phyloP scores from a whole-genome alignment of 92 coral and sea anemone species.

The Porites rus region DNA sequence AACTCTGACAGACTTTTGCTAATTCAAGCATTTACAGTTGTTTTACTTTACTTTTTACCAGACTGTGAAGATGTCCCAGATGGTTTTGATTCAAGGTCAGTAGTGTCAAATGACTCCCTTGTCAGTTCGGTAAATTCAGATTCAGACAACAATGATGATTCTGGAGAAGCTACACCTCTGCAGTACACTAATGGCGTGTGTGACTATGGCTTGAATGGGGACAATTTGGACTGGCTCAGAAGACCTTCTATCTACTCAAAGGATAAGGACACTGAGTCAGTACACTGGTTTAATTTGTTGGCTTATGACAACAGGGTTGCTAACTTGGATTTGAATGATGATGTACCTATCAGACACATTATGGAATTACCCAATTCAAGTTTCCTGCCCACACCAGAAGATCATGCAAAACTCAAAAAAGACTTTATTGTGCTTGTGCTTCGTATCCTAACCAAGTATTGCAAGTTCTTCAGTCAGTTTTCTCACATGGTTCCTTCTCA shows the following conservation, averaged over 20 bases:
- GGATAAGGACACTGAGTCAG: conserved; percentile 45
- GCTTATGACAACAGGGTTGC: conserved; percentile 46
- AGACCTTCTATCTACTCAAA: conserved; percentile 51
- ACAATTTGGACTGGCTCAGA: conserved; percentile 46
- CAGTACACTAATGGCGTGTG: conserved; percentile 14
- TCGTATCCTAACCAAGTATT: conserved; percentile 37
- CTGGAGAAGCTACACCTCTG: conserved; percentile 18
- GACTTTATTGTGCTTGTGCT: conserved; percentile 46
- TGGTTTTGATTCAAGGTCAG: conserved; percentile 6
- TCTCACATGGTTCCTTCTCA: conserved; percentile 31
- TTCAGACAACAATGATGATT: conserved; percentile 27
- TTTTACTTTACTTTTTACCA: neutral
- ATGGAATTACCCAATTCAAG: conserved; percentile 48
- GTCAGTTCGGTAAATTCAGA: conserved; percentile 22
- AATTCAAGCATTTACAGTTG: neutral
- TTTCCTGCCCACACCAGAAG: conserved; percentile 56
- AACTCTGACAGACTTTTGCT: neutral
- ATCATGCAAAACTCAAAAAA: conserved; percentile 40
- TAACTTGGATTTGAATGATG: conserved; percentile 19
- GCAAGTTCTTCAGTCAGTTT: conserved; percentile 51
- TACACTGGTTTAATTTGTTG: conserved; percentile 54
- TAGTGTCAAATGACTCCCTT: conserved; percentile 26
- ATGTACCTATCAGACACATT: conserved; percentile 27
- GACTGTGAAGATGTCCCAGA: neutral
- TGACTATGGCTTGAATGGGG: conserved; percentile 50